phyloP scores from a whole-genome alignment of 2,797 vertebrate species.

The Acomys russatus region DNA sequence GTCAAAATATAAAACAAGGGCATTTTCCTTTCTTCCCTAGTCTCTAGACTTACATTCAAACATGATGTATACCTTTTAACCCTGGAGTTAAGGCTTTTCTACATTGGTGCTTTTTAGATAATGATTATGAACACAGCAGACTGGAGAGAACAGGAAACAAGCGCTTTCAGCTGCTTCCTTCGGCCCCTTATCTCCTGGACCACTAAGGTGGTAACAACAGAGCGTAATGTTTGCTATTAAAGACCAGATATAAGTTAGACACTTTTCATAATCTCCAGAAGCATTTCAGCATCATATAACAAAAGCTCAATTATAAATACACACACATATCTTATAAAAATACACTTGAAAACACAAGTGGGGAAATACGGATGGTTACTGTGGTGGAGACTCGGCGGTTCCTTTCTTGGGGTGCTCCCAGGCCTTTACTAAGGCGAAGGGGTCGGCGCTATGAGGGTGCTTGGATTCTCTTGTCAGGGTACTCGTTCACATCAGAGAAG shows the following conservation, averaged over 20 bases:
- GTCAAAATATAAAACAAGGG: constrained; percentile 62
- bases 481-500: constrained; percentile 92
- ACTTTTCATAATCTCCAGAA: constrained; percentile 76
- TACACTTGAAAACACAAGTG: constrained; percentile 68
- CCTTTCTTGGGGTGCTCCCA: not conserved
- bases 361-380: constrained; percentile 68
- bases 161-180: constrained; percentile 43
- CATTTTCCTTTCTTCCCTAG: not conserved
- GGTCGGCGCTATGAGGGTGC: constrained; percentile 85
- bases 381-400: not conserved
- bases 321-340: constrained; percentile 75
- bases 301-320: constrained; percentile 67
- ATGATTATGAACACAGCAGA: constrained; percentile 59
- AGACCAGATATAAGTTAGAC: constrained; percentile 57
- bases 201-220: constrained; percentile 45
- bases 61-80: constrained; percentile 41
- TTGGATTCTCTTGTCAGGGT: constrained; percentile 89
- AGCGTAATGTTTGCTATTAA: constrained; percentile 51
- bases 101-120: constrained; percentile 39
- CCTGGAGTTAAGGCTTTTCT: constrained; percentile 56
- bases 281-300: constrained; percentile 57
- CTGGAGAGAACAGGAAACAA: constrained; percentile 62
- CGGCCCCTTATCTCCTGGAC: constrained; percentile 48
- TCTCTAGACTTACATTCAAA: constrained; percentile 65
- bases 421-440: not conserved